Percentiles rank a stretch among this genome's conserved stretches.
Conservation (phyloP, 2,113 vertebrate species). For the Gavialis gangeticus region DNA sequence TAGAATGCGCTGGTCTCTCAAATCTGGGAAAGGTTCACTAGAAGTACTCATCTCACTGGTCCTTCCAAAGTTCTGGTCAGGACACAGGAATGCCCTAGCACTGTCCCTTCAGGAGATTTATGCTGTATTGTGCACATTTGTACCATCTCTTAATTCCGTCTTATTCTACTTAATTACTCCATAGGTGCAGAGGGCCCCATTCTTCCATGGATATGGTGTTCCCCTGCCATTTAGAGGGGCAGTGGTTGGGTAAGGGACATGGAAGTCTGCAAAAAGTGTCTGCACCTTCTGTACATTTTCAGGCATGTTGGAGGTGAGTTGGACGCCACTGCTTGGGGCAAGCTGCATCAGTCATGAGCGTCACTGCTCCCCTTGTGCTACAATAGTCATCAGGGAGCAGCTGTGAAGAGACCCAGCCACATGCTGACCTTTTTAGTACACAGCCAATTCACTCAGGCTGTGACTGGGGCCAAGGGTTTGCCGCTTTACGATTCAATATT, state of each 20-base stretch:
- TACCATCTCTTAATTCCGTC: neutral
- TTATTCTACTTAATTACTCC: neutral
- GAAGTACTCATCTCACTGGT: fast-evolving
- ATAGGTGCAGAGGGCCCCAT: neutral
- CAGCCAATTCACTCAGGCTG: neutral
- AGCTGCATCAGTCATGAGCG: neutral
- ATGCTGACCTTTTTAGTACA: neutral
- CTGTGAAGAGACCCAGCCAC: neutral
- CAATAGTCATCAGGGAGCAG: neutral
- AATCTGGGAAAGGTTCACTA: neutral
- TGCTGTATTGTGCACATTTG: neutral
- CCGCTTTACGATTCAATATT: too few relatives aligned
- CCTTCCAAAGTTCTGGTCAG: neutral
- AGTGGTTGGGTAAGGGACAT: too few relatives aligned
- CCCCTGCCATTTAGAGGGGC: neutral
- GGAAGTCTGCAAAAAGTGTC: too few relatives aligned
- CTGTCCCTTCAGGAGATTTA: neutral
- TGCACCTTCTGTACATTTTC: neutral
- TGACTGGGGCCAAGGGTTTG: too few relatives aligned
- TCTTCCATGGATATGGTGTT: neutral
- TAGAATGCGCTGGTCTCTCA: neutral
- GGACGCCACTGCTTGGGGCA: neutral
- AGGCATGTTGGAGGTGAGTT: neutral
- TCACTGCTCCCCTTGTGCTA: neutral
- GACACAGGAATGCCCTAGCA: neutral